Base-by-base conservation (phyloP, 2,888 invertebrate genomes). In the Hirtodrosophila histrioides region DNA sequence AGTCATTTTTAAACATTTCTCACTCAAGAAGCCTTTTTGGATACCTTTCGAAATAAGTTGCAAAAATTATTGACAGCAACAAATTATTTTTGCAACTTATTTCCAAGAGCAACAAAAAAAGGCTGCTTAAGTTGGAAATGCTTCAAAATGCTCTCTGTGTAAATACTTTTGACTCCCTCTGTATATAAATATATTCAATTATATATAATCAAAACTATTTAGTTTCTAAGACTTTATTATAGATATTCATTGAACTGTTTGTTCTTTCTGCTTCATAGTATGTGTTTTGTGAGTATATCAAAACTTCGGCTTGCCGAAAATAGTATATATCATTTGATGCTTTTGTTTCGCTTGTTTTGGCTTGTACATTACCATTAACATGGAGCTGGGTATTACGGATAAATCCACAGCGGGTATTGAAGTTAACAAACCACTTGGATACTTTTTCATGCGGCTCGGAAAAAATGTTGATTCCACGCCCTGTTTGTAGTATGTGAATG, bases 391-490 rank as follows among this genome's bases (percentile, higher is more conserved):
- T 87, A 91, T 90, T 83, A 90, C 89, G 71, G 90, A 85, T 85
- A 90, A 90, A 88, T 91, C 91, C 88, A 90, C 89, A 80, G 89
- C 90, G 86, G 91, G 91, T 78, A 91, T 89, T 74, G 90, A 74
- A 78, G 90, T 91, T 88, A 91, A 88, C 88, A 91, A 89, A 88
- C 92, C 91, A 88, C 91, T 91, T 73, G 91, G 90, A 89, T 92
- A 91, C 82, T 92, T 91, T 90, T 91, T 90, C 90, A 91, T 90
- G 86, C 91, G 92, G 86, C 88, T 90, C 69, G 89, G 86, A 69
- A 90, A 91, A 83, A 92, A 92, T 73, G 91, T 92, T 72, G 92
- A 91, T 83, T 92, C 92, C 83, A 92, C 92, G 72, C 92, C 92
- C 92, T 92, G 85, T 81, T 80, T 80, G 71, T 75, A 57, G 71